phyloP scores from a whole-genome alignment of 92 coral and sea anemone species.

The Hydrozoanthus gracilis region DNA sequence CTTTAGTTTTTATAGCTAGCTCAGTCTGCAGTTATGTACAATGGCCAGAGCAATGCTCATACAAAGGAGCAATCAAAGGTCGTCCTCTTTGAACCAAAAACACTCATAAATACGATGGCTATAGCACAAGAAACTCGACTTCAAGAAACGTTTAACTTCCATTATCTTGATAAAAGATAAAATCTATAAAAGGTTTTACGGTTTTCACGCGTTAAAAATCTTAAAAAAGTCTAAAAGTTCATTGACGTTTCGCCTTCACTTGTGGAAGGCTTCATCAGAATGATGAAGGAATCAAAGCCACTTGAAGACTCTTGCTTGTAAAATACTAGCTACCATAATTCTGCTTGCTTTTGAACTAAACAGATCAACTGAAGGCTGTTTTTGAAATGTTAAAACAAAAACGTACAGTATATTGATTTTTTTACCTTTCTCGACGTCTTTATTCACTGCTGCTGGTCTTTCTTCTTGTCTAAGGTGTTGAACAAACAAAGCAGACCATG shows the following conservation, averaged over 20 bases:
- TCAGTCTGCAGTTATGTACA: too few species aligned
- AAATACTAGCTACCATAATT: background rate
- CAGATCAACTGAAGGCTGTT: background rate
- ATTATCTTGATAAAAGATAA: too few species aligned
- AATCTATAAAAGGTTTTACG: background rate
- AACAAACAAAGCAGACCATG: background rate
- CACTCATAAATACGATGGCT: too few species aligned
- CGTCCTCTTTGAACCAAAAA: too few species aligned
- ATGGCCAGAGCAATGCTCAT: too few species aligned
- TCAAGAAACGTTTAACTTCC: too few species aligned
- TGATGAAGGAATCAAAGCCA: background rate
- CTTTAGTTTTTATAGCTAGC: too few species aligned
- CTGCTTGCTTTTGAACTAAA: background rate
- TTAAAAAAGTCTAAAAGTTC: too few species aligned
- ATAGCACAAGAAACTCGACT: too few species aligned
- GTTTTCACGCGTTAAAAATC: background rate
- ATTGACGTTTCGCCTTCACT: too few species aligned
- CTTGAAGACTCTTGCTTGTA: too few species aligned
- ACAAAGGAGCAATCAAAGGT: too few species aligned
- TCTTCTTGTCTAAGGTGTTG: conserved; percentile 18
- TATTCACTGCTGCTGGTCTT: background rate
- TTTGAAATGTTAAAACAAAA: background rate
- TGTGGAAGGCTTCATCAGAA: background rate
- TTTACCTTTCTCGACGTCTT: conserved; percentile 31
- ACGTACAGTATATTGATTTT: background rate